Evolutionary conservation across 2,797 vertebrate species (phyloP), one percentile per base, ranked within the genome.

Genomic region (Lithobates sylvaticus): DNA sequence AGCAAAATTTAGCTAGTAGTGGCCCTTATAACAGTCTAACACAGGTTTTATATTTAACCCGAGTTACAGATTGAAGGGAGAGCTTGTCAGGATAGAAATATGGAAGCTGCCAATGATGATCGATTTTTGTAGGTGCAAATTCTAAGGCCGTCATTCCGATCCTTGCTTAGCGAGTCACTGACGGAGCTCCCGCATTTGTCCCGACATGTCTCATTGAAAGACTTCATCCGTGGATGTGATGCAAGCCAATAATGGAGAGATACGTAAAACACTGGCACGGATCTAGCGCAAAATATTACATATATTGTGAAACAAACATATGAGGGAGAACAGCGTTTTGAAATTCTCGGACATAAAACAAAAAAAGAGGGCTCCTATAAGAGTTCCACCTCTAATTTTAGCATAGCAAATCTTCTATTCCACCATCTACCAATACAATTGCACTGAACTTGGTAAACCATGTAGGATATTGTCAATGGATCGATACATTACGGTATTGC

Each of bases 281-380:
- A 50, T 13, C 7, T 21, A 72, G 34, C n/a, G 50, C 42, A 78
- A 68, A 13, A 42, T 64, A 86, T 32, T 34, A 70, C 9, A 67
- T 64, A 54, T 76, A 76, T 76, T 70, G 64, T 76, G 58, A 68
- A 70, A 69, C 18, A 76, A 68, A 86, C 26, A 81, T 21, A 42
- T 18, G 32, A 32, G 34, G 50, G 44, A 47, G 54, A 72, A 65
- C 13, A 78, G 9, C 16, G 78, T 36, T 72, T 36, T 86, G 80
- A 83, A 83, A 86, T 86, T 83, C 54, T 67, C 69, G 81, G 81
- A 87, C 86, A 86, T 50, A 72, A 54, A 76, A 54, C 47, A 84
- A 58, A n/a, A n/a, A n/a, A n/a, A 73, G 9, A 54, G 18, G 70
- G 75, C 54, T 50, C 12, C 18, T 50, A 50, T 50, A 50, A 16